Evolutionary conservation across 2,797 vertebrate species (phyloP).

Genomic region (Falco novaeseelandiae): DNA sequence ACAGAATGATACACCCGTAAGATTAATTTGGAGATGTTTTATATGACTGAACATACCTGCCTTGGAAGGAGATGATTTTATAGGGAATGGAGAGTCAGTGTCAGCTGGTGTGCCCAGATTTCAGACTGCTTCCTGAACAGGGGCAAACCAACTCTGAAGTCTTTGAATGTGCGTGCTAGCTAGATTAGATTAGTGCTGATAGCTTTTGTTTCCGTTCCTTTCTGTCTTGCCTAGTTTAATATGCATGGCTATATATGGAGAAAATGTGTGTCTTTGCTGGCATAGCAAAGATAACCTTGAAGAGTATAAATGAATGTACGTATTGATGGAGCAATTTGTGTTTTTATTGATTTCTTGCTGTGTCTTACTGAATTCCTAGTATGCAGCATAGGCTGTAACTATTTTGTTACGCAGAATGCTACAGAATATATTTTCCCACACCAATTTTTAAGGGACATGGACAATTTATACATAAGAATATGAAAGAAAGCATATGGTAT

Average conservation of each 20-base stretch:
- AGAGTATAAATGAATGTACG: conserved; percentile 73
- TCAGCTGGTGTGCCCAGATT: background rate
- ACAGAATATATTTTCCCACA: conserved; percentile 49
- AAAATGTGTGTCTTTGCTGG: conserved; percentile 65
- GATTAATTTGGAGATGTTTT: background rate
- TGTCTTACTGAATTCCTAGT: conserved; percentile 64
- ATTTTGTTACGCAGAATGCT: conserved; percentile 64
- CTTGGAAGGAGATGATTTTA: conserved; percentile 2
- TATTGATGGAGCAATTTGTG: conserved; percentile 80
- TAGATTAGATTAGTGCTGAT: conserved; percentile 72
- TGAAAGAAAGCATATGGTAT: background rate
- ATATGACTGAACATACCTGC: background rate
- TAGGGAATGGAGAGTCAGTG: background rate
- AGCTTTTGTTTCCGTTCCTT: conserved; percentile 63
- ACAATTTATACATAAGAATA: conserved; percentile 59
- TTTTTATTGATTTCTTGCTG: conserved; percentile 76
- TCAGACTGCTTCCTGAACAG: background rate
- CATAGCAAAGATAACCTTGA: conserved; percentile 78
- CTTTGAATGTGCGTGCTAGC: conserved; percentile 13
- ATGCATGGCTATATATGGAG: conserved; percentile 55
- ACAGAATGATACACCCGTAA: background rate
- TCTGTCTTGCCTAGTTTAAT: conserved; percentile 61
- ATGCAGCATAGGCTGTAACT: conserved; percentile 60
- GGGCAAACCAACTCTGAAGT: conserved; percentile 24
- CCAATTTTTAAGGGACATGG: conserved; percentile 37